Evolutionary conservation across 23 tunicate species (phyloP), one percentile per base, ranked within the genome.

Genomic region (Aplidium turbinatum): DNA sequence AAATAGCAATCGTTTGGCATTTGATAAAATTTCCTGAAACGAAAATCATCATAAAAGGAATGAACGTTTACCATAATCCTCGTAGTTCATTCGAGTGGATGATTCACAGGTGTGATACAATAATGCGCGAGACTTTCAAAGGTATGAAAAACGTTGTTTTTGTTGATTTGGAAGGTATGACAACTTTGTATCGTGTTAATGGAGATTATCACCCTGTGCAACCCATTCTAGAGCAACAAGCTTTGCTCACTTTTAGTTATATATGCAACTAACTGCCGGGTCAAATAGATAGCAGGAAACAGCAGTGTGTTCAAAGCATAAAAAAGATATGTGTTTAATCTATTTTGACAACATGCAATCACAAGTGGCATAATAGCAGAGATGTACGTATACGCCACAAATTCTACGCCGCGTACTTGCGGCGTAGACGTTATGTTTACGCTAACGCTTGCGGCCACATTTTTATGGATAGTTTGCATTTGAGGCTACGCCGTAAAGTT

Each of bases 131-230:
- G 13, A 30, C 28, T 5, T 65, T 78, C 33, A 31, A 30, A 31
- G 53, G 50, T 29, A 26, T 63, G 3, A 31, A 31, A 2, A 40
- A 34, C 28, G 47, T 66, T 20, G 53, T 64, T 9, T 64, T 63
- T 51, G 0, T 78, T 31, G 33, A 64, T 50, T 47, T 78, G 47
- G 64, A 74, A 74, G 83, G 65, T 25, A 64, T 78, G 74, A 48
- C 85, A 5, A 68, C 70, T 3, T 27, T 69, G 9, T 70, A 58
- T 57, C 76, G 48, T 5, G 16, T 70, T 7, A 47, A 45, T 9
- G 26, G 2, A 7, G 76, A 70, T 70, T 70, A 70, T 28, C 76
- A 70, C 36, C 76, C 76, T 2, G 6, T 2, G 4, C 19, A 4
- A 23, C 4, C n/a, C 3, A 28, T 30, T 5, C 4, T 70, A 4